These are phyloP conservation scores for Limnephilus marmoratus DNA, from an alignment of 2,888 invertebrate species.

Conservation along the genomic window DNA sequence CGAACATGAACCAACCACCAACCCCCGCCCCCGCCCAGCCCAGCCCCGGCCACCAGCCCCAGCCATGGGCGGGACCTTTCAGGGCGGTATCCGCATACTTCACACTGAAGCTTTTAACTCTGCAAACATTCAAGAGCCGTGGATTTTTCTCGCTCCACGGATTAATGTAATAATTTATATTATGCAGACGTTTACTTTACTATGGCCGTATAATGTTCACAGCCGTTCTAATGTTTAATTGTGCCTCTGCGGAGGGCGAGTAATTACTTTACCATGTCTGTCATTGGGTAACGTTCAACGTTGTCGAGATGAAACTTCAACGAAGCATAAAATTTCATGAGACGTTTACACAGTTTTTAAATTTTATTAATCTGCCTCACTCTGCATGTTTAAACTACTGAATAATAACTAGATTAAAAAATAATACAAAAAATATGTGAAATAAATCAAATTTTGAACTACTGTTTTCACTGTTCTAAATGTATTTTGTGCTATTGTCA, in stretches of 20 bases:
- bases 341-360: background rate
- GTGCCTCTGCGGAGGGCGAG: conserved; percentile 40
- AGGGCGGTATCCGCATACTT: background rate
- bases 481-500: no score
- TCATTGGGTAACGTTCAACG: background rate
- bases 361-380: no score
- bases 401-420: no score
- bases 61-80: background rate
- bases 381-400: no score
- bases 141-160: conserved; percentile 25
- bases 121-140: conserved; percentile 32
- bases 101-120: conserved; percentile 29
- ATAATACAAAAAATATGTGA: no score
- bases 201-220: conserved; percentile 55
- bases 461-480: no score
- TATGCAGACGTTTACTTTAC: conserved; percentile 59
- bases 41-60: background rate
- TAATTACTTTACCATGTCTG: conserved; percentile 36
- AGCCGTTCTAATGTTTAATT: conserved; percentile 60
- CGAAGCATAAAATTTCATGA: background rate
- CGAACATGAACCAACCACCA: background rate
- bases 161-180: conserved; percentile 53
- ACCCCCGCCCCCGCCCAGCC: background rate
- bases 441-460: no score
- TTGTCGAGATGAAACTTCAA: background rate